Conservation (phyloP, 1,140 invertebrate genomes). For the Ips nitidus region DNA sequence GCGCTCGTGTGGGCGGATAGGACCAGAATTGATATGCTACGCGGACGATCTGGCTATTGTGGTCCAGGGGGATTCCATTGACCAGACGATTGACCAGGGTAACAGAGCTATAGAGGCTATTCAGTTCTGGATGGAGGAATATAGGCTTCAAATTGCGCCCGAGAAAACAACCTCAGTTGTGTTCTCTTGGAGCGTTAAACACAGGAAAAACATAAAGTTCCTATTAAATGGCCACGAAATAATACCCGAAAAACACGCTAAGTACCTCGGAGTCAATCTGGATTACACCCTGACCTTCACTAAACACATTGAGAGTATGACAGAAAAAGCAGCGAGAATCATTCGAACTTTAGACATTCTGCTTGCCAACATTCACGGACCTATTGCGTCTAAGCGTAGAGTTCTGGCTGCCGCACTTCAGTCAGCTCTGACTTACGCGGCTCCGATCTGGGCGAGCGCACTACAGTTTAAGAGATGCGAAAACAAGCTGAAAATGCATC, state of each 20-base stretch:
- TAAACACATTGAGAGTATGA: neutral
- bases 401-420: neutral
- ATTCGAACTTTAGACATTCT: neutral
- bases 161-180: slow-evolving; percentile 10
- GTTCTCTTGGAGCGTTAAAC: neutral
- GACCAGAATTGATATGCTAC: no score
- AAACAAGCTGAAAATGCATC: neutral
- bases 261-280: slow-evolving; percentile 1
- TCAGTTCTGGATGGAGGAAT: slow-evolving; percentile 11
- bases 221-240: neutral
- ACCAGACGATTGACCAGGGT: slow-evolving; percentile 4
- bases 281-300: neutral
- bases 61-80: neutral
- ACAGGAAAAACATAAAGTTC: neutral
- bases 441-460: neutral
- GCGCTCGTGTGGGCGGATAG: no score
- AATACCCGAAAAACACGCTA: neutral
- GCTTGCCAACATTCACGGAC: slow-evolving; percentile 1
- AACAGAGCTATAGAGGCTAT: neutral
- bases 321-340: neutral
- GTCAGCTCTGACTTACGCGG: slow-evolving; percentile 2
- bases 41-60: no score
- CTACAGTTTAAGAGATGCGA: neutral
- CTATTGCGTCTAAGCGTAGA: neutral
- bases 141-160: slow-evolving; percentile 18